Base-by-base conservation (phyloP, 1,140 invertebrate genomes). In the Meloidogyne hapla region DNA sequence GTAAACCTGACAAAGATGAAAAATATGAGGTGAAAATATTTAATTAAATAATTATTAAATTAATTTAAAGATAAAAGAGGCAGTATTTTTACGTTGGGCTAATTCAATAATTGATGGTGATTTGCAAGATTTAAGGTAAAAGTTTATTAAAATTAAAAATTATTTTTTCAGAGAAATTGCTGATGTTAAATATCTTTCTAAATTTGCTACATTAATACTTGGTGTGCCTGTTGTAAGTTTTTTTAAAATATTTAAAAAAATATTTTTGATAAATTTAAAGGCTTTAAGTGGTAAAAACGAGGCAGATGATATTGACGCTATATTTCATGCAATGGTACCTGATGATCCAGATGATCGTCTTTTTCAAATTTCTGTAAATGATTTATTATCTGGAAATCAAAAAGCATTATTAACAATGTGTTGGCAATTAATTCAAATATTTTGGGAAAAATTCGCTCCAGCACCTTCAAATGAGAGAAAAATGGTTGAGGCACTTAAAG, bases 61-160 rank as follows among this genome's bases (percentile, higher is more conserved):
- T 33, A 77, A 77, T 42, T 71, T 71, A 61, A 77, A 85, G 56
- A 75, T 87, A 38, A 86, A 87, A 74, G 84, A 87, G 69, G 56
- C 68, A 6, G 85, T 87, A 10, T 85, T 85, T 69, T 68, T 79
- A 18, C 69, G 83, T 26, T 85, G 84, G 84, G 84, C 84, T 12
- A 83, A 83, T 63, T 80, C 77, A 15, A 69, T 87, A 1, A 77
- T 86, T 23, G 83, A 79, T 33, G 79, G 80, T 26, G 63, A 79
- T 21, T 26, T 73, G 15, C 75, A 76, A 45, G 48, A 73, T n/a
- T 40, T 73, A 70, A 45, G 40, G 69, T 70, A 75, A 61, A n/a
- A 10, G 0, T 21, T 21, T 18, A 6, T 18, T 61, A 23, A 15
- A 74, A 42, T 12, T 33, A 71, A 12, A 25, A 68, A 4, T 69